phyloP scores from a whole-genome alignment of 2,888 invertebrate genomes.

The Charanyca ferruginea region DNA sequence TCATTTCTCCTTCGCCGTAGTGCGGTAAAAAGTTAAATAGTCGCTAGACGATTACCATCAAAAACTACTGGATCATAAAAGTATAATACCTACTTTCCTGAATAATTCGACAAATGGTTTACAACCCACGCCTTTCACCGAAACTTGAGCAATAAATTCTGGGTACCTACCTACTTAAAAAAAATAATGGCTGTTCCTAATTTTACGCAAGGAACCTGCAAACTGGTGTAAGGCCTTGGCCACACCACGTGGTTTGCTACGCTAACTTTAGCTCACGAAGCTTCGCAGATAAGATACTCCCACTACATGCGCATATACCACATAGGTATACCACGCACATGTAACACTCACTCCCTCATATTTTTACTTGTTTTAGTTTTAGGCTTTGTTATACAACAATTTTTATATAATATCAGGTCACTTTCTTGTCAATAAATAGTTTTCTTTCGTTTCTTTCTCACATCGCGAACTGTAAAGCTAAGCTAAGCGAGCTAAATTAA shows the following conservation, averaged over 20 bases:
- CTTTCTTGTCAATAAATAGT: no score
- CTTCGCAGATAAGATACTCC: no score
- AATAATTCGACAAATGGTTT: conserved; percentile 14
- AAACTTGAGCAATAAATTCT: conserved; percentile 41
- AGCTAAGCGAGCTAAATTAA: no score
- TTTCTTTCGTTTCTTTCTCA: no score
- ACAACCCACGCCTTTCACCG: conserved; percentile 1
- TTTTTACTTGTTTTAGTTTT: no score
- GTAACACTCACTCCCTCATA: no score
- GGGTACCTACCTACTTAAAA: conserved; percentile 19
- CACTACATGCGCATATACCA: no score
- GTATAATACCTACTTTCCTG: neutral
- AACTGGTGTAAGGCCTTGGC: neutral
- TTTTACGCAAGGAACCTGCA: conserved; percentile 2
- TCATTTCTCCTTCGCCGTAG: no score
- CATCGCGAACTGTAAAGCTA: no score
- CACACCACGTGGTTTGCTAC: neutral
- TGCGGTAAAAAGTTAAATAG: neutral
- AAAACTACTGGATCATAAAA: conserved; percentile 1
- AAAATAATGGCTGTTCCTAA: conserved; percentile 28
- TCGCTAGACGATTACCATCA: neutral
- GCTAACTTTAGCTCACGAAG: neutral
- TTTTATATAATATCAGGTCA: no score
- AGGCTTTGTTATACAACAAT: no score
- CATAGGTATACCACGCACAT: no score